Base-by-base conservation (phyloP, 2,888 invertebrate species). In the Aleiodes leptofemur region DNA sequence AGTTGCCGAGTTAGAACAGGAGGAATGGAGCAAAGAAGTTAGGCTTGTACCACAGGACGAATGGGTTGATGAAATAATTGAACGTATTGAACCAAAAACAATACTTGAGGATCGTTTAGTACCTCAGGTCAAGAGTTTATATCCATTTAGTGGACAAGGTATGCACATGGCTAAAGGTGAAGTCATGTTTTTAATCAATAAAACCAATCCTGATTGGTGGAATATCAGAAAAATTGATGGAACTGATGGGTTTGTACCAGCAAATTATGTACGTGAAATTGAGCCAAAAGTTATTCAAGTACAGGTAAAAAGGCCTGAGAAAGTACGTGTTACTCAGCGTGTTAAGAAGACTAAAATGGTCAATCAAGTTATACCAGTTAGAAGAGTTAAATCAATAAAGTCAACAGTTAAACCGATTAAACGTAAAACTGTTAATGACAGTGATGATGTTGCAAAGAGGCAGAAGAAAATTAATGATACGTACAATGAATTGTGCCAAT, bases 201-300 rank as follows among this genome's bases (percentile, higher is more conserved):
- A 97, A 90, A 98, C 97, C 7, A 99, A 98, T 90, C 94, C 95
- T 0, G 99, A 99, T 89, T 99, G 99, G 99, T 99, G 99, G 99
- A 97, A 97, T 84, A 96, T 98, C n/a, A 92, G 97, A 13, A 97
- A 97, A 89, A 94, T 94, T 0, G 97, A 96, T 86, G 96, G 98
- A 0, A 93, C 94, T 0, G 98, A 98, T 85, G 99, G 99, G 1
- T 99, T 98, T 90, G 98, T 99, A 4, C 99, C 99, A 0, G 98
- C 98, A 0, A 98, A 97, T 90, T 99, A 99, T 90, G 97, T 99
- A 13, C 93, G 95, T 48, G 97, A 98, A 90, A 93, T 97, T 64
- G 97, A 98, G 81, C 96, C 98, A 0, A 93, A 97, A 78, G 93
- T 96, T 0, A 95, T 83, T 6, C 91, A 94, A 90, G 94, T 96